Percentiles rank a stretch among this genome's conserved stretches.
Conservation (phyloP, 2,113 vertebrate genomes). For the Furnarius figulus region DNA sequence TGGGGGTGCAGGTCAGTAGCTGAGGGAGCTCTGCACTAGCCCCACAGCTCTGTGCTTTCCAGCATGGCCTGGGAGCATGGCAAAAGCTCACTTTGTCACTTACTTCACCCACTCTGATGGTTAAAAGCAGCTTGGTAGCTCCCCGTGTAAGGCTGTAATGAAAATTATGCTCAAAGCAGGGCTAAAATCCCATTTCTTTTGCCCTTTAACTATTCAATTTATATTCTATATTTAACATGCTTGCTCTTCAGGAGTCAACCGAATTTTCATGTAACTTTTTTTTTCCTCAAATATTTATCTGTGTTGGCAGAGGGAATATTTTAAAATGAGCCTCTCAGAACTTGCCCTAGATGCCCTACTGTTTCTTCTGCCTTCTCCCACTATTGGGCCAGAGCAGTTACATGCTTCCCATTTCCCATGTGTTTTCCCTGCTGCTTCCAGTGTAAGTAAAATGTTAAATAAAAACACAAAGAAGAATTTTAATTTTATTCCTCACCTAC, state of each 20-base stretch:
- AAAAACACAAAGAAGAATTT: background rate
- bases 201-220: constrained; percentile 41
- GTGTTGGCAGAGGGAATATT: background rate
- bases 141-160: background rate
- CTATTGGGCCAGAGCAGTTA: background rate
- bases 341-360: background rate
- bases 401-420: background rate
- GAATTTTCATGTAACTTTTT: background rate
- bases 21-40: rapidly evolving
- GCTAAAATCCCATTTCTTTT: background rate
- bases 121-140: background rate
- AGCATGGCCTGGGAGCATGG: rapidly evolving
- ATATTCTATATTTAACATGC: constrained; percentile 1
- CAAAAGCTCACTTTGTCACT: background rate
- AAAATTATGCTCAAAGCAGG: background rate
- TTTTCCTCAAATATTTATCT: constrained; percentile 34
- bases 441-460: background rate
- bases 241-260: constrained; percentile 1
- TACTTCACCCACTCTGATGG: background rate
- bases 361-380: background rate
- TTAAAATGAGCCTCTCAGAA: constrained; percentile 4
- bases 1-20: rapidly evolving
- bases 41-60: background rate
- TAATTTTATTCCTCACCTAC: background rate
- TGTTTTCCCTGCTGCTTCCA: background rate